phyloP scores from a whole-genome alignment of 1,140 invertebrate species.

The Pachyrhynchus sulphureomaculatus region DNA sequence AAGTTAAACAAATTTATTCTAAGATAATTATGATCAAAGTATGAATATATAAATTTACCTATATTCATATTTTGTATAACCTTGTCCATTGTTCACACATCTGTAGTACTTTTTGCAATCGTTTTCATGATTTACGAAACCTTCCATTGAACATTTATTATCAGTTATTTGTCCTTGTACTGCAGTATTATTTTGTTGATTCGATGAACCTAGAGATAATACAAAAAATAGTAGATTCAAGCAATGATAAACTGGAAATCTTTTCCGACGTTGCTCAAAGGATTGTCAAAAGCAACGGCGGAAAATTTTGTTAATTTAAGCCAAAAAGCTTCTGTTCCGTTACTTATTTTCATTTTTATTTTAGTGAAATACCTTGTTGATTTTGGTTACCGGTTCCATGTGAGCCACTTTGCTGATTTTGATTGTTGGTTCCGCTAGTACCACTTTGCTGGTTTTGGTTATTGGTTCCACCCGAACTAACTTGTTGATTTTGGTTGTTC shows the following conservation, averaged over 20 bases:
- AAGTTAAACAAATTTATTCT: too few relatives aligned
- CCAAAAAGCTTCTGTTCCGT: too few relatives aligned
- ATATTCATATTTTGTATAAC: constrained; percentile 66
- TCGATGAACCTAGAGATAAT: too few relatives aligned
- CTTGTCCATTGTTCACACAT: constrained; percentile 61
- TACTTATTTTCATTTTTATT: too few relatives aligned
- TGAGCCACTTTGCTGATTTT: constrained; percentile 5
- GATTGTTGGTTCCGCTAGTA: constrained; percentile 23
- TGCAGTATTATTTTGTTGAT: not conserved
- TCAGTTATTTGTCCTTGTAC: constrained; percentile 5
- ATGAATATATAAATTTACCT: constrained; percentile 19
- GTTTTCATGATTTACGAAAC: constrained; percentile 65
- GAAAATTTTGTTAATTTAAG: too few relatives aligned
- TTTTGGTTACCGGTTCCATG: constrained; percentile 4
- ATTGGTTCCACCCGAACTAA: not conserved
- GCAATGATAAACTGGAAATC: too few relatives aligned
- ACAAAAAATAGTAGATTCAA: too few relatives aligned
- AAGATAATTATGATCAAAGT: too few relatives aligned
- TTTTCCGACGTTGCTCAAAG: too few relatives aligned
- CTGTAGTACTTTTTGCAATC: constrained; percentile 78
- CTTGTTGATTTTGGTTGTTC: constrained; percentile 20
- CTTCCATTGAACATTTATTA: constrained; percentile 56
- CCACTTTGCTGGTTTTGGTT: constrained; percentile 32
- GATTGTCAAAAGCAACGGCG: too few relatives aligned
- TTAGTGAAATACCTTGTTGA: constrained; percentile 2